These are phyloP conservation scores for Rattus norvegicus DNA, from an alignment of 2,113 vertebrate genomes.

Conservation along the genomic window DNA sequence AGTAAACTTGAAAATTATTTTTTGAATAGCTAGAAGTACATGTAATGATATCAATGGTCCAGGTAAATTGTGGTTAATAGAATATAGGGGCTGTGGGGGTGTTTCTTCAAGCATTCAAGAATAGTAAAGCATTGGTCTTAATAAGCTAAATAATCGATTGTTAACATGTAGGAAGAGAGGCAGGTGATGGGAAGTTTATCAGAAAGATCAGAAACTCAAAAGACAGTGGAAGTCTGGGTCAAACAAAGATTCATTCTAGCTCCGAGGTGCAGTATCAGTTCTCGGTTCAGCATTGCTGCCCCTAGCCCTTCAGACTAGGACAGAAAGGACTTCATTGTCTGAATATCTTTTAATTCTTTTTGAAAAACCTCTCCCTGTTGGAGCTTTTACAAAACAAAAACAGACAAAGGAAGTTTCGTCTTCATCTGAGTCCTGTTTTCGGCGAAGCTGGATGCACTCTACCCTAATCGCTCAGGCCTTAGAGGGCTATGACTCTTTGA, in stretches of 20 bases:
- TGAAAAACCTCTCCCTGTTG: not conserved
- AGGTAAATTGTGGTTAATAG: not conserved
- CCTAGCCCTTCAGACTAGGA: not conserved
- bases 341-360: not conserved
- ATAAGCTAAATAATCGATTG: not conserved
- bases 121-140: not conserved
- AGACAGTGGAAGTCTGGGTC: not conserved
- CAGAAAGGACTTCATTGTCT: conserved; percentile 13
- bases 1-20: not conserved
- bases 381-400: conserved; percentile 68
- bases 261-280: conserved; percentile 50
- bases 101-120: not conserved
- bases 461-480: conserved; percentile 80
- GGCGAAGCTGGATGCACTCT: conserved; percentile 78
- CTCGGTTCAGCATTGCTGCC: not conserved
- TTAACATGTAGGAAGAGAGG: not conserved
- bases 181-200: not conserved
- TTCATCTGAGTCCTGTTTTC: conserved; percentile 77
- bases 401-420: conserved; percentile 67
- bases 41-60: not conserved
- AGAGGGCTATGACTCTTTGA: conserved; percentile 67
- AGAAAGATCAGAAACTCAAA: not conserved
- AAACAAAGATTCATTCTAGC: not conserved
- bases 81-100: not conserved
- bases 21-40: not conserved